These are phyloP conservation scores for Nymphalis polychloros DNA, from an alignment of 2,888 invertebrate genomes.

Conservation along the genomic window DNA sequence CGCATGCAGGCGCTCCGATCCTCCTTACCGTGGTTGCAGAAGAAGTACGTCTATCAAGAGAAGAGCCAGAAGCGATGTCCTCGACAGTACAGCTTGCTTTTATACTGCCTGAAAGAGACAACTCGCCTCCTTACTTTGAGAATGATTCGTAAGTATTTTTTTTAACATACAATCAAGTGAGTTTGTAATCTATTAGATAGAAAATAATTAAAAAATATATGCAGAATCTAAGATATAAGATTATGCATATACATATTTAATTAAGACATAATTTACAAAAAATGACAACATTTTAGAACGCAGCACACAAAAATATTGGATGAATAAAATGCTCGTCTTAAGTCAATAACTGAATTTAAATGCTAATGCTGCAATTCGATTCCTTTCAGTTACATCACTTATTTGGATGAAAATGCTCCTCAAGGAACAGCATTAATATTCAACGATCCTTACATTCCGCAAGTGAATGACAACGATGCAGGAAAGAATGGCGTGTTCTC, in stretches of 20 bases:
- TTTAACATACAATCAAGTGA: no score
- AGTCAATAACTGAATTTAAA: no score
- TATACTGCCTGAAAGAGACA: conserved; percentile 88
- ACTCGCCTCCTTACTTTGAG: conserved; percentile 90
- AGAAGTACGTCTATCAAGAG: conserved; percentile 88
- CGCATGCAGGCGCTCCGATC: conserved; percentile 91
- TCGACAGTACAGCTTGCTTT: conserved; percentile 92
- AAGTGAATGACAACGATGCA: conserved; percentile 88
- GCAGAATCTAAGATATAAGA: no score
- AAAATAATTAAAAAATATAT: no score
- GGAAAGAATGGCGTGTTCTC: conserved; percentile 93
- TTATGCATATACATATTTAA: no score
- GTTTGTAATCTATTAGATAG: no score
- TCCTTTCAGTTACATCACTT: conserved; percentile 85
- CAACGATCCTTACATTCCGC: conserved; percentile 86
- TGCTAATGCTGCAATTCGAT: neutral
- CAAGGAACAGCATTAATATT: conserved; percentile 89
- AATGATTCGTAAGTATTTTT: conserved; percentile 86
- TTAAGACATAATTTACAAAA: no score
- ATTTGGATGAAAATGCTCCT: conserved; percentile 90
- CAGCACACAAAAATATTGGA: no score
- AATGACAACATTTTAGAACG: no score
- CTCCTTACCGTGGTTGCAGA: conserved; percentile 92
- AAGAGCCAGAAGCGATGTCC: conserved; percentile 90
- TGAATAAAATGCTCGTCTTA: no score